Evolutionary conservation across 2,888 invertebrate species (phyloP).

Genomic region (Luperina testacea): DNA sequence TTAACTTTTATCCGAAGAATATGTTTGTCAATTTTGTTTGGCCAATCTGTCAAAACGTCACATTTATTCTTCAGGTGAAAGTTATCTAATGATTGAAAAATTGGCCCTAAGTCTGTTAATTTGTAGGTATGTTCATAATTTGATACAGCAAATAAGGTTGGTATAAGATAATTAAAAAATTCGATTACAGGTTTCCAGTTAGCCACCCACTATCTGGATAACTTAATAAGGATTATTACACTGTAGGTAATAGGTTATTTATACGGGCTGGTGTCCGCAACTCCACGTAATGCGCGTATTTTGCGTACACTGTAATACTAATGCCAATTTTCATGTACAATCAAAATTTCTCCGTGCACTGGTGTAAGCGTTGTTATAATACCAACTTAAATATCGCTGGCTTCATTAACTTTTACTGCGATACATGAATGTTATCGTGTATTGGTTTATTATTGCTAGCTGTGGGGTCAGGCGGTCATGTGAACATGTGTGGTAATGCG

Average conservation of each 20-base stretch:
- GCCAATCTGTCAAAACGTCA: not conserved
- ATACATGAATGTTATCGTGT: slow-evolving; percentile 9
- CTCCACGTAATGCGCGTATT: too few species aligned
- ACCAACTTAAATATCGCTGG: slow-evolving; percentile 16
- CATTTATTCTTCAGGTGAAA: not conserved
- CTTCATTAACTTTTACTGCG: slow-evolving; percentile 48
- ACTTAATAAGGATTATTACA: slow-evolving; percentile 5
- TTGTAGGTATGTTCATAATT: not conserved
- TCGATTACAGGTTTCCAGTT: not conserved
- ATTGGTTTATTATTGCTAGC: slow-evolving; percentile 26
- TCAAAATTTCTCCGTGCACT: slow-evolving; percentile 21
- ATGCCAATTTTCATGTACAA: slow-evolving; percentile 16
- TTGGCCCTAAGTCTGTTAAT: not conserved
- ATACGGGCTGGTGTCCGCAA: too few species aligned
- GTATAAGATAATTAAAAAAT: not conserved
- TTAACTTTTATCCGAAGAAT: not conserved
- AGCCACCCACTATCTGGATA: not conserved
- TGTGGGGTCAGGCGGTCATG: slow-evolving; percentile 9
- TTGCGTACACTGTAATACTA: slow-evolving; percentile 2
- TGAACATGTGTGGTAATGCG: slow-evolving; percentile 9
- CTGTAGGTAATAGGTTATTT: too few species aligned
- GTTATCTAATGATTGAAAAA: not conserved
- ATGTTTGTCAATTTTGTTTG: not conserved
- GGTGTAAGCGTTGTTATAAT: slow-evolving; percentile 1
- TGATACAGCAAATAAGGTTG: not conserved